phyloP scores from a whole-genome alignment of 2,888 invertebrate genomes.

The Amblyjoppa proteus region DNA sequence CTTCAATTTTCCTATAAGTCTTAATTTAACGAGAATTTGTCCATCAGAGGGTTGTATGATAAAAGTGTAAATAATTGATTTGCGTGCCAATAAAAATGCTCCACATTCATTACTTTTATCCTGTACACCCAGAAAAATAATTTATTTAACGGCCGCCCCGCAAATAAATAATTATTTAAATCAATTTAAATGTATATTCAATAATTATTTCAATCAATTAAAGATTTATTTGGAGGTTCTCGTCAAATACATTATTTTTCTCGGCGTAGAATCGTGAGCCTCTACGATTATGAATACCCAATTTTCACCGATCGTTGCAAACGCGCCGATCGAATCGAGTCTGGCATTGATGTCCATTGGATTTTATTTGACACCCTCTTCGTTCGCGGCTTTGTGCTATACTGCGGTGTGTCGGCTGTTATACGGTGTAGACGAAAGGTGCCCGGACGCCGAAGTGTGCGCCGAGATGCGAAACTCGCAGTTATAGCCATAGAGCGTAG shows the following conservation, averaged over 20 bases:
- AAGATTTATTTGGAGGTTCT: no score
- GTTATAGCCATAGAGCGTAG: conserved; percentile 60
- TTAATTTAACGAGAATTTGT: no score
- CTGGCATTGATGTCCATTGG: background rate
- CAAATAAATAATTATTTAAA: no score
- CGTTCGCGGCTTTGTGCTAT: background rate
- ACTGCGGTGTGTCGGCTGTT: background rate
- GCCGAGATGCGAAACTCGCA: conserved; percentile 33
- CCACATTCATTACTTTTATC: no score
- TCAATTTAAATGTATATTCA: no score
- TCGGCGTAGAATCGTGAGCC: background rate
- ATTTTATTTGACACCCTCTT: conserved; percentile 6
- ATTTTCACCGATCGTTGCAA: background rate
- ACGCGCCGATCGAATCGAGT: background rate
- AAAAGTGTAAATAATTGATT: no score
- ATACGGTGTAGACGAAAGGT: conserved; percentile 17
- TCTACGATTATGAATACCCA: background rate
- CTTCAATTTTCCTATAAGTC: no score
- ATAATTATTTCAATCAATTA: no score
- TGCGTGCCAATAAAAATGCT: no score
- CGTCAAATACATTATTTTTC: no score
- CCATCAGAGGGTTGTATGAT: no score
- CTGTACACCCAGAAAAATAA: background rate
- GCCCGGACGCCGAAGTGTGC: conserved; percentile 1
- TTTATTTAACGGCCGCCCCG: background rate